A percentile compares a stretch with the other conserved stretches of the same genome.
Conservation (phyloP, 2,888 invertebrate genomes). For the Lepidonotus clava region DNA sequence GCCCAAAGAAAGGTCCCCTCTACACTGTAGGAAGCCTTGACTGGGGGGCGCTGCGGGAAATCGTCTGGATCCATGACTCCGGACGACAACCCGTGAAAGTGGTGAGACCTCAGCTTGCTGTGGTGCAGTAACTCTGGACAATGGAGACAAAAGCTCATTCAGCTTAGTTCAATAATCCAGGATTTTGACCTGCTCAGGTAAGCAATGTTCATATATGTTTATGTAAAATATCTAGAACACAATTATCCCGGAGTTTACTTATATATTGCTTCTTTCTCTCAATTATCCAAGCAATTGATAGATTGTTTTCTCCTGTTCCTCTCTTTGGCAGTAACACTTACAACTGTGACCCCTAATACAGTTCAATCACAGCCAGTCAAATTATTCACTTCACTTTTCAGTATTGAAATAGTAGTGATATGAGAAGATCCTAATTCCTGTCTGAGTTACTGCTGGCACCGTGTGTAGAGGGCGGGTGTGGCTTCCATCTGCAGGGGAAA, state of each 20-base stretch:
- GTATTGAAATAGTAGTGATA: too few species aligned
- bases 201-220: not conserved
- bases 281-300: too few species aligned
- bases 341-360: too few species aligned
- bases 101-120: constrained; percentile 24
- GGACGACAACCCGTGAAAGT: constrained; percentile 46
- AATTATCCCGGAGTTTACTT: not conserved
- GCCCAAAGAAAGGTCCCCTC: constrained; percentile 64
- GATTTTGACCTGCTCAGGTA: not conserved
- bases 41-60: constrained; percentile 42
- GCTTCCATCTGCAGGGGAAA: too few species aligned
- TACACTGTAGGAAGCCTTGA: constrained; percentile 54
- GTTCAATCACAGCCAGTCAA: too few species aligned
- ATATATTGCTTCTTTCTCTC: not conserved
- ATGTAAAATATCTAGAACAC: not conserved
- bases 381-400: too few species aligned
- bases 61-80: constrained; percentile 23
- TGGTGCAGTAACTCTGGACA: not conserved
- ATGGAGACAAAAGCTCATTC: not conserved
- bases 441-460: too few species aligned
- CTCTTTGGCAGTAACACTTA: too few species aligned
- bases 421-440: too few species aligned
- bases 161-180: not conserved
- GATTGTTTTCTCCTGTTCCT: too few species aligned
- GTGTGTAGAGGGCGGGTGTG: too few species aligned